Evolutionary conservation across 92 coral and sea anemone species (phyloP), one percentile per base, ranked within the genome.

Genomic region (Virgularia gustaviana): DNA sequence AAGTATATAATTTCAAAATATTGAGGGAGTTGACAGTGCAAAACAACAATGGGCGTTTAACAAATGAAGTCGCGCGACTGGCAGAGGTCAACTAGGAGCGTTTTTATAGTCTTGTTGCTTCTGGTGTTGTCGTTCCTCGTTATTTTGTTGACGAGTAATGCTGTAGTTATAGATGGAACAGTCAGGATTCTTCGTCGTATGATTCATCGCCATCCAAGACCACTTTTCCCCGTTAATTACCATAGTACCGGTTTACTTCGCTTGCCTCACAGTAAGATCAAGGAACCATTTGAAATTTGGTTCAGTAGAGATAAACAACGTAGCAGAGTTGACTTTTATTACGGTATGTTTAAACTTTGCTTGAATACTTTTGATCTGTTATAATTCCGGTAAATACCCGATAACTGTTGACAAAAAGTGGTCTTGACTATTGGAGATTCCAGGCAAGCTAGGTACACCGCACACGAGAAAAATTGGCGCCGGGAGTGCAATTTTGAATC

Each of bases 271-370:
- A 88, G 89, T 49, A 78, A 84, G n/a, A 92, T 92, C 55, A 86
- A 78, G 61, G 98, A 92, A 44, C 98, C 98, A 2, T 92, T 92
- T 45, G 98, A 92, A 65, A 86, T 84, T 52, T 92, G 98, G 98
- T 92, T 84, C 41, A 67, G 90, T 2, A 71, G 76, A 2, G 77
- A 85, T 24, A 81, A 86, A 27, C 90, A 78, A 63, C 85, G 95
- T 66, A 92, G 98, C 78, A 82, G 98, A 43, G 86, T 92, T 23
- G 98, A 92, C 63, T 92, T 89, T 60, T 91, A 86, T 76, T 83
- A 86, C 73, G 96, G 97, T 88, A 63, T 39, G 79, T 72, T 20
- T 2, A 36, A 16, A n/a, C n/a, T n/a, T n/a, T n/a, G n/a, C n/a
- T n/a, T n/a, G n/a, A n/a, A n/a, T n/a, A n/a, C n/a, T n/a, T n/a